Evolutionary conservation across 2,113 vertebrate species (phyloP), one percentile per base, ranked within the genome.

Genomic region (Bubo blakistoni): DNA sequence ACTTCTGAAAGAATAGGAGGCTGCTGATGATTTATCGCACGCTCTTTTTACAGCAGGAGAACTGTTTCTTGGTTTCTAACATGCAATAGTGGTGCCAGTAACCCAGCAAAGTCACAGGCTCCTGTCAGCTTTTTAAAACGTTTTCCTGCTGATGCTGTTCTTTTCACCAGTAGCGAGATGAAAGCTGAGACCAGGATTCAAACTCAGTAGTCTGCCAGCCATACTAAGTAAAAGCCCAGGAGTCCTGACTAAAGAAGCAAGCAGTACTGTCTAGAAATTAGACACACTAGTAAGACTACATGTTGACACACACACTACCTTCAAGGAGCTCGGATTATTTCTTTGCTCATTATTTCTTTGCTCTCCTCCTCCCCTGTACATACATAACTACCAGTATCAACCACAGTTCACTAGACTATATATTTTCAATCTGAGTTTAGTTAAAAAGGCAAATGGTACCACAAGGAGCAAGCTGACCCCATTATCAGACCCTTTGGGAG

Each of bases 381-480:
- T 40, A n/a, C 7, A 8, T 36, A 74, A 55, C 49, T 73, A 73
- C 36, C 63, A 83, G 26, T 11, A 69, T 11, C 18, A 72, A 46
- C 34, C 79, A 26, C 81, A 40, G 61, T 2, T 73, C 89, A 76
- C 13, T 40, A 54, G 52, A 15, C 46, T 49, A 2, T 9, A 8
- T 36, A 32, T 72, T 91, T 91, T 65, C 86, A 77, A 44, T 61
- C 42, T 22, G 42, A 96, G 52, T 70, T 89, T 57, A 10, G 66
- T 32, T 79, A 16, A 85, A 91, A 84, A n/a, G 82, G 73, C 86
- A 76, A 92, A 89, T 34, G 81, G 91, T 42, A 65, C 91, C 96
- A 91, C 77, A 63, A 95, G 91, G 91, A 96, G 96, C 67, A 21
- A 94, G 80, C 12, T 94, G 96, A 97, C 96, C 96, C 94, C 77